These are phyloP conservation scores for Pyrocoelia pectoralis DNA, from an alignment of 2,888 invertebrate species.

Conservation along the genomic window DNA sequence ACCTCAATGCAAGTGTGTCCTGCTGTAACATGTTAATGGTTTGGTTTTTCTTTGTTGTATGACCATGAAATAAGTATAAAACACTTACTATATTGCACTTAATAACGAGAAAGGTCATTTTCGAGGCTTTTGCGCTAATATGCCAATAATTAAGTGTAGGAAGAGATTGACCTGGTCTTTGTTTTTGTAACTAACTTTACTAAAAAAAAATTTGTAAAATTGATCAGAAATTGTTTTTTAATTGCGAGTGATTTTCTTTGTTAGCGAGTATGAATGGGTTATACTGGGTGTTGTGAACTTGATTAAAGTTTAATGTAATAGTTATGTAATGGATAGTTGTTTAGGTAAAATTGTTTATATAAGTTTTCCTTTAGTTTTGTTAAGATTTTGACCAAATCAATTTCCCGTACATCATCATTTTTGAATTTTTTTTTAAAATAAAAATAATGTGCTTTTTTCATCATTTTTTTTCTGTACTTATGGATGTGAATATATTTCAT, in stretches of 20 bases:
- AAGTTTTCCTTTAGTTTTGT: constrained; percentile 34
- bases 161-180: constrained; percentile 16
- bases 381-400: constrained; percentile 33
- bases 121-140: not conserved
- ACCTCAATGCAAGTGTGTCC: not conserved
- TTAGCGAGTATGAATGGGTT: constrained; percentile 34
- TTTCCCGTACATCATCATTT: not conserved
- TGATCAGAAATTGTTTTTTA: constrained; percentile 26
- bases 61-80: constrained; percentile 10
- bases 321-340: constrained; percentile 40
- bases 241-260: constrained; percentile 27
- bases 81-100: constrained; percentile 25
- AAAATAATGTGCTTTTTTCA: constrained; percentile 13
- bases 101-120: constrained; percentile 10
- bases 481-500: not conserved
- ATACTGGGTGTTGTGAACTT: constrained; percentile 37
- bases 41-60: not conserved
- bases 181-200: constrained; percentile 23
- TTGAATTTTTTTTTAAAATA: constrained; percentile 8
- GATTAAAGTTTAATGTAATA: constrained; percentile 39
- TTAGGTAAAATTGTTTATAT: constrained; percentile 35
- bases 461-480: constrained; percentile 15
- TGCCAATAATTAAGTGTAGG: not conserved
- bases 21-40: not conserved
- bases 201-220: constrained; percentile 23